A percentile compares a stretch with the other conserved stretches of the same genome.
phyloP scores from a whole-genome alignment of 2,888 invertebrate genomes.

The Mylabris sibirica region DNA sequence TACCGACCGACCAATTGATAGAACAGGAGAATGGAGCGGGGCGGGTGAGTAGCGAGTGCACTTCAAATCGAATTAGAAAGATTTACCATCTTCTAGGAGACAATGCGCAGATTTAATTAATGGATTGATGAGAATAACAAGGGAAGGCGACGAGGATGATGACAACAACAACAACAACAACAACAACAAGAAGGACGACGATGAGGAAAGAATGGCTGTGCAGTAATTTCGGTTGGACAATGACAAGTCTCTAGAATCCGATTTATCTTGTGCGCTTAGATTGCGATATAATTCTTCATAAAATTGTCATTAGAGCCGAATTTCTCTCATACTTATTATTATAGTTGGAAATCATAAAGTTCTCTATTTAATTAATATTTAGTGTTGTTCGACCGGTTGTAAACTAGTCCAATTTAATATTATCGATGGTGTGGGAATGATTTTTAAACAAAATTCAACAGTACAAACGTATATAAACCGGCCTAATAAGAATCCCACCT shows the following conservation, averaged over 20 bases:
- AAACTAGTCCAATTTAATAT: slow-evolving; percentile 35
- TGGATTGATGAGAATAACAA: slow-evolving; percentile 44
- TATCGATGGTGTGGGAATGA: slow-evolving; percentile 6
- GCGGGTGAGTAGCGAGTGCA: slow-evolving; percentile 20
- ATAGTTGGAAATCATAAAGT: slow-evolving; percentile 24
- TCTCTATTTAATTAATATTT: slow-evolving; percentile 46
- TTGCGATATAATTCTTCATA: slow-evolving; percentile 42
- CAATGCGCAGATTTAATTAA: slow-evolving; percentile 51
- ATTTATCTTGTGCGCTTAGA: slow-evolving; percentile 23
- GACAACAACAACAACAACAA: no score
- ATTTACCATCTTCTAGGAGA: slow-evolving; percentile 44
- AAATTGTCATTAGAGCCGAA: slow-evolving; percentile 22
- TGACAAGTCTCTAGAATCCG: slow-evolving; percentile 34
- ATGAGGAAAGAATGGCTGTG: not conserved
- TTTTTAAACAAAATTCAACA: not conserved
- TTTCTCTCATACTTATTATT: slow-evolving; percentile 11
- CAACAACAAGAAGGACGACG: no score
- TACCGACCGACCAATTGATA: not conserved
- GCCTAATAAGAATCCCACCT: slow-evolving; percentile 25
- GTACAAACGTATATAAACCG: not conserved
- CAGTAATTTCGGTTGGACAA: slow-evolving; percentile 42
- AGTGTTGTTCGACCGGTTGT: slow-evolving; percentile 38
- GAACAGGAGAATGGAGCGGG: no score
- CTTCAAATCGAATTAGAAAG: slow-evolving; percentile 41
- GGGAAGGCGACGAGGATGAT: slow-evolving; percentile 23